Percentiles rank a stretch among this genome's conserved stretches.
phyloP scores from a whole-genome alignment of 2,888 invertebrate genomes.

The Sesia bembeciformis region DNA sequence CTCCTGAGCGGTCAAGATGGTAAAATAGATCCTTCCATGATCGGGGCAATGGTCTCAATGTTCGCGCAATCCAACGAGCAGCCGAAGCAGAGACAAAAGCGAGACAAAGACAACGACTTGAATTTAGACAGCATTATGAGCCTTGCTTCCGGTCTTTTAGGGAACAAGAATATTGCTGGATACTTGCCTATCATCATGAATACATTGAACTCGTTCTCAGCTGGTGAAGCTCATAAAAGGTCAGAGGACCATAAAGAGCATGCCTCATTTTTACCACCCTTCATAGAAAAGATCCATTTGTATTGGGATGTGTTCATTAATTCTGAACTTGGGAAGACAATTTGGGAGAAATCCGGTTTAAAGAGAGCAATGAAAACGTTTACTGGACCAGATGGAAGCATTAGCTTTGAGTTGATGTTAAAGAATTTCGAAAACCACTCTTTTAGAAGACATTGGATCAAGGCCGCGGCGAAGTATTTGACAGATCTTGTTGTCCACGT shows the following conservation, averaged over 20 bases:
- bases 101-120: conserved; percentile 45
- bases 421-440: conserved; percentile 87
- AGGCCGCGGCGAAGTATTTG: conserved; percentile 81
- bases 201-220: conserved; percentile 75
- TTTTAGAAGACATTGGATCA: conserved; percentile 87
- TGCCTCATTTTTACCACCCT: conserved; percentile 81
- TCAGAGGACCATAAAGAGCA: conserved; percentile 80
- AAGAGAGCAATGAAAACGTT: conserved; percentile 80
- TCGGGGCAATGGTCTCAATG: conserved; percentile 62
- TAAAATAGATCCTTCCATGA: conserved; percentile 72
- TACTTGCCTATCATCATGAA: conserved; percentile 81
- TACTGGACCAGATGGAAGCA: conserved; percentile 78
- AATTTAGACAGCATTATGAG: conserved; percentile 70
- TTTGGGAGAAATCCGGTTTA: conserved; percentile 83
- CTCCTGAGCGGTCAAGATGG: conserved; percentile 74
- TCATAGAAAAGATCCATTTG: conserved; percentile 76
- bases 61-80: conserved; percentile 47
- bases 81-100: conserved; percentile 33
- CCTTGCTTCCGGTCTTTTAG: conserved; percentile 72
- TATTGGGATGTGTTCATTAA: conserved; percentile 86
- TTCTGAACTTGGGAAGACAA: conserved; percentile 83
- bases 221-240: conserved; percentile 75
- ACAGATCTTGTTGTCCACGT: conserved; percentile 83
- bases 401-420: conserved; percentile 82
- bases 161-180: conserved; percentile 51